A percentile compares a stretch with the other conserved stretches of the same genome.
These are phyloP conservation scores for Alosa sapidissima DNA, from an alignment of 2,797 vertebrate genomes.

Conservation along the genomic window DNA sequence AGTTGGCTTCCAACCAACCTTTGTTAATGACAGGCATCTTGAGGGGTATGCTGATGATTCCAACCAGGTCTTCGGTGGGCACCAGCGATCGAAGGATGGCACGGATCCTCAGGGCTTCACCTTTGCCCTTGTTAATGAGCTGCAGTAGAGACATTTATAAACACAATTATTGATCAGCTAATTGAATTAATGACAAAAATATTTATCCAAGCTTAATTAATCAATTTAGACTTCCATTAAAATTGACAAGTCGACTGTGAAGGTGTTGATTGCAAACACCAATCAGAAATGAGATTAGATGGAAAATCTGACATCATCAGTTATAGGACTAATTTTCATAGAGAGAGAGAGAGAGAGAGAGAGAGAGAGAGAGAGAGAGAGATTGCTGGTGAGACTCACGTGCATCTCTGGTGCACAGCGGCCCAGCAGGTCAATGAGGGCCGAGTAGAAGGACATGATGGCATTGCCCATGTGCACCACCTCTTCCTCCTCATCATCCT, in stretches of 20 bases:
- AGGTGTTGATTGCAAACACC: background rate
- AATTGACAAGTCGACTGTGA: background rate
- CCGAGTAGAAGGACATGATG: slow-evolving; percentile 99
- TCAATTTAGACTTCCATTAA: background rate
- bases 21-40: slow-evolving; percentile 90
- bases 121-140: slow-evolving; percentile 98
- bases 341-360: too few relatives aligned
- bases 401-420: slow-evolving; percentile 98
- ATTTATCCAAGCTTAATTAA: background rate
- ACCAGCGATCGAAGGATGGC: slow-evolving; percentile 96
- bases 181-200: background rate
- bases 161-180: background rate
- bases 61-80: slow-evolving; percentile 94
- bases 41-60: slow-evolving; percentile 95
- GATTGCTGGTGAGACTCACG: slow-evolving; percentile 71
- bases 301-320: background rate
- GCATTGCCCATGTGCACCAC: slow-evolving; percentile 97
- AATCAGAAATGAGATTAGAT: background rate
- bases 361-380: too few relatives aligned
- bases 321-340: too few relatives aligned
- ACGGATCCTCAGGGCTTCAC: slow-evolving; percentile 94
- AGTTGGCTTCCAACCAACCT: slow-evolving; percentile 72
- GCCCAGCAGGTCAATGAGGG: slow-evolving; percentile 95
- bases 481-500: slow-evolving; percentile 89
- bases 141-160: slow-evolving; percentile 53